phyloP scores from a whole-genome alignment of 2,113 vertebrate species.

The Tichodroma muraria region DNA sequence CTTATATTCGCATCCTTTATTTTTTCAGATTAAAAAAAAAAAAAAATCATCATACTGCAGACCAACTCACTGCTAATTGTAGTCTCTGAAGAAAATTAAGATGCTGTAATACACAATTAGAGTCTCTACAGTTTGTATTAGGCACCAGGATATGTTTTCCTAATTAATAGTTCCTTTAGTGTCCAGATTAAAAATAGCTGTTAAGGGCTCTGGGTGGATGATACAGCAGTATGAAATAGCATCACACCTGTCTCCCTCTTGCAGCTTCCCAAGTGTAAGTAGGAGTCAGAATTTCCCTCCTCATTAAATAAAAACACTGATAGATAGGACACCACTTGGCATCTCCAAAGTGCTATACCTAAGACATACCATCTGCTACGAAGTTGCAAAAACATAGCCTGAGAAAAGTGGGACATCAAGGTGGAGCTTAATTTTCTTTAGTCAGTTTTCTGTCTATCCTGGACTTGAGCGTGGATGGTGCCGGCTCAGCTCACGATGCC shows the following conservation, averaged over 20 bases:
- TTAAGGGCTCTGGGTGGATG: slow-evolving; percentile 47
- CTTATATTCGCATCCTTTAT: neutral
- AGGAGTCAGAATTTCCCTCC: slow-evolving; percentile 55
- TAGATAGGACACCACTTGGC: slow-evolving; percentile 55
- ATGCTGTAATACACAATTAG: neutral
- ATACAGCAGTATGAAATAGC: slow-evolving; percentile 54
- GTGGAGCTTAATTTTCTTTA: slow-evolving; percentile 57
- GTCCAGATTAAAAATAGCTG: slow-evolving; percentile 57
- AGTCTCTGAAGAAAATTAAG: slow-evolving; percentile 4
- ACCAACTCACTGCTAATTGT: neutral
- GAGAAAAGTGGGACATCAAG: slow-evolving; percentile 61
- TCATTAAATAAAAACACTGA: slow-evolving; percentile 55
- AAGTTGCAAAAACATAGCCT: slow-evolving; percentile 58
- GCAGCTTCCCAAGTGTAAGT: slow-evolving; percentile 49
- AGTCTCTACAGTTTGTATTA: slow-evolving; percentile 10
- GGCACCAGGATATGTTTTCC: slow-evolving; percentile 39
- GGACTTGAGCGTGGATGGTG: neutral
- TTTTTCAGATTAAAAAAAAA: neutral
- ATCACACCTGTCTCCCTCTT: slow-evolving; percentile 43
- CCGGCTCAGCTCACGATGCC: neutral
- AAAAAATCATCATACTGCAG: neutral
- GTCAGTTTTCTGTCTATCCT: slow-evolving; percentile 41
- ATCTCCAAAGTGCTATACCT: slow-evolving; percentile 55
- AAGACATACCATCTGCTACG: slow-evolving; percentile 48
- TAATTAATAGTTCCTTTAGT: slow-evolving; percentile 49